phyloP scores from a whole-genome alignment of 2,113 vertebrate species.

The Amblyornis subalaris region DNA sequence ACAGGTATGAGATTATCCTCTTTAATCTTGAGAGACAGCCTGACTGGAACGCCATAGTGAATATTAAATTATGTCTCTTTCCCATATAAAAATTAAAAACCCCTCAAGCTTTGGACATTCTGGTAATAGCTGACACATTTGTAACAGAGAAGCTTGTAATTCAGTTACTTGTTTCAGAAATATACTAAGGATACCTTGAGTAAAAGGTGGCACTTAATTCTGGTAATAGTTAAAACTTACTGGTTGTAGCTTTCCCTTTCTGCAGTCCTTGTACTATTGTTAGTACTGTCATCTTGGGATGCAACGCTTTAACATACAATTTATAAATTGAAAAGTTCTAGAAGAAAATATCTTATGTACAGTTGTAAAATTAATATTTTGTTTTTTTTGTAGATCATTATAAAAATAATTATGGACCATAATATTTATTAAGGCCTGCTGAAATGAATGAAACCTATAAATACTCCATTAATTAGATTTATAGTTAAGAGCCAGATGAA shows the following conservation, averaged over 20 bases:
- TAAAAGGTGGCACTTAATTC: background rate
- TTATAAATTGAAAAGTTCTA: background rate
- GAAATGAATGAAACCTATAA: background rate
- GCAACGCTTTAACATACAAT: background rate
- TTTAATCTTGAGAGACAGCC: background rate
- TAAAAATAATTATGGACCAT: background rate
- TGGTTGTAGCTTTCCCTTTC: background rate
- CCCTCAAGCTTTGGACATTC: background rate
- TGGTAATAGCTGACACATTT: background rate
- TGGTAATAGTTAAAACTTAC: background rate
- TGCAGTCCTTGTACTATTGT: background rate
- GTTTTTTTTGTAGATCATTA: background rate
- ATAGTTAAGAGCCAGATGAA: background rate
- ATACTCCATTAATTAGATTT: background rate
- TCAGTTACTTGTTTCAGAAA: background rate
- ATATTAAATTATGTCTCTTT: background rate
- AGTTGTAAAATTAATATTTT: background rate
- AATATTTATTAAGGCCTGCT: background rate
- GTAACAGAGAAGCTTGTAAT: background rate
- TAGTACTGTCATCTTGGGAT: background rate
- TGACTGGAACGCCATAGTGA: background rate
- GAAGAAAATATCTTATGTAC: background rate
- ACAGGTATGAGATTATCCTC: background rate
- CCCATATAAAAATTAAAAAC: background rate
- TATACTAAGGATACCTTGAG: background rate